These are phyloP conservation scores for Galemys pyrenaicus DNA, from an alignment of 2,113 vertebrate species.

Conservation along the genomic window DNA sequence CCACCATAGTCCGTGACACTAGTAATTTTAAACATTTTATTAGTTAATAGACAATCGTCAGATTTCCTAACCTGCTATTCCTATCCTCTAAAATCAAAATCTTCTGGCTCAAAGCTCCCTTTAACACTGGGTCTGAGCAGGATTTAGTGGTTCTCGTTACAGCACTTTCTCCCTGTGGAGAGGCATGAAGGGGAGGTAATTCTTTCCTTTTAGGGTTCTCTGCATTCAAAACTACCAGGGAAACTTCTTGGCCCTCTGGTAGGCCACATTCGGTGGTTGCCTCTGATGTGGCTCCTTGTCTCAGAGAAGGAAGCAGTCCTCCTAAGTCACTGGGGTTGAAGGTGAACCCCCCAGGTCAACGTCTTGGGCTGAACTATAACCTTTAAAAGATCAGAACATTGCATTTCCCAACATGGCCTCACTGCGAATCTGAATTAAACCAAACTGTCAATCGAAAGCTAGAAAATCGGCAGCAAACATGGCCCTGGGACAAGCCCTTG, in stretches of 20 bases:
- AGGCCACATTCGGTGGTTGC: not conserved
- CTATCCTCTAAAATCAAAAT: not conserved
- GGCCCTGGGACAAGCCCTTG: conserved; percentile 11
- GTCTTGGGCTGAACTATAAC: not conserved
- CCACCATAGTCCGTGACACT: no score
- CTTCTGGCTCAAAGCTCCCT: not conserved
- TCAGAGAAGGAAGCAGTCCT: not conserved
- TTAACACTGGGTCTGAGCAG: not conserved
- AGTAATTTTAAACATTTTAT: not conserved
- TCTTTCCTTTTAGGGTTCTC: not conserved
- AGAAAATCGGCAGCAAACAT: not conserved
- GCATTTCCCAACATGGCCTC: not conserved
- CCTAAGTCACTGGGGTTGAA: not conserved
- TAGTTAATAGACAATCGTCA: not conserved
- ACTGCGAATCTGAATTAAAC: not conserved
- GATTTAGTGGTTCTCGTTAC: not conserved
- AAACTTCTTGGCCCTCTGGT: not conserved
- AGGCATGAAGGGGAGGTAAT: not conserved
- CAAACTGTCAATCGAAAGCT: not conserved
- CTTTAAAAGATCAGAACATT: not conserved
- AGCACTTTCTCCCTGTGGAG: not conserved
- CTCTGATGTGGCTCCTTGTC: not conserved
- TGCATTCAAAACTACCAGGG: not conserved
- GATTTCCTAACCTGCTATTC: not conserved
- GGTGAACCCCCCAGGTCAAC: not conserved